Evolutionary conservation across 1,140 invertebrate species (phyloP), one percentile per base, ranked within the genome.

Genomic region (Ladona fulva): DNA sequence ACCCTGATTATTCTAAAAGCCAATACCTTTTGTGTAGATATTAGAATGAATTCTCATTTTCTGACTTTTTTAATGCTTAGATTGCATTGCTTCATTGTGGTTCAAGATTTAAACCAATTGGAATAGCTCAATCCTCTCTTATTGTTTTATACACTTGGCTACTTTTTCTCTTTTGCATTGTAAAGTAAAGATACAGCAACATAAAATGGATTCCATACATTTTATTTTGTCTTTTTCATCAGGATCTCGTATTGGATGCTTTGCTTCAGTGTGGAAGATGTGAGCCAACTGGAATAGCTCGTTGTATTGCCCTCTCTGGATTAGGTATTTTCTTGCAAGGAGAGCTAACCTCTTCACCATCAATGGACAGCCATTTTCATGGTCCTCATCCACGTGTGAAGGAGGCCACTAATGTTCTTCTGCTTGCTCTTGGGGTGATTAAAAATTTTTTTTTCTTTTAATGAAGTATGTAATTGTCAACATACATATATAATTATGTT

Each of bases 241-340:
- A 97, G 92, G 95, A 98, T 83, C 92, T 95, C 83, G 91, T 97
- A 78, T 87, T 97, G 59, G 93, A 92, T 83, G 93, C 97, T 81
- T 87, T 98, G 76, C 86, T 98, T 76, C 90, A 93, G 82, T 92
- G 93, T 81, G 96, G 95, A 76, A 92, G 94, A 78, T 88, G 91
- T 37, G 97, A 99, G 86, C 94, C 94, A 78, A 92, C 94, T 73
- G 94, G 93, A 42, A 89, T 93, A 81, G 96, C 96, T 24, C 90
- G 96, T 78, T 97, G 94, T 83, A 92, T 97, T 79, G 95, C 95
- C 24, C 87, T 98, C 1, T 95, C 94, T 73, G 92, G 93, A 79
- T 89, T 99, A 74, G 93, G 94, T 10, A 93, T 96, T 82, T 96
- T 93, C 86, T 85, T 95, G 25, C 93, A 95, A 81, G 88, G 92